These are phyloP conservation scores for Ceraclea dissimilis DNA, from an alignment of 2,888 invertebrate species.

Conservation along the genomic window DNA sequence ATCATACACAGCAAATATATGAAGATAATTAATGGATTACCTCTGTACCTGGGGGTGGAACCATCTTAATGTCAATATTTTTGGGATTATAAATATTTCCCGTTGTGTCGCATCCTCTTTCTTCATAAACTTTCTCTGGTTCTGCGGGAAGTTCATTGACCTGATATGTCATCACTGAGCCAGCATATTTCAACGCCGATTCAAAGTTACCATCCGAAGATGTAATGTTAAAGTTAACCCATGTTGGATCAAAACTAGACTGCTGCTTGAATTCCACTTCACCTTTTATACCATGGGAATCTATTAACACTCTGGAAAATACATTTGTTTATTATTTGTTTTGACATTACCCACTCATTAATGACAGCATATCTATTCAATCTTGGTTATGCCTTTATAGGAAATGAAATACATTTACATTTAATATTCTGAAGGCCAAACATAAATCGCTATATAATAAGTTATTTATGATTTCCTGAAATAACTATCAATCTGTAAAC, in stretches of 20 bases:
- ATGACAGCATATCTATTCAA: background rate
- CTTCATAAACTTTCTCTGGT: constrained; percentile 37
- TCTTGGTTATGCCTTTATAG: background rate
- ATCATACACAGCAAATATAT: too few relatives aligned
- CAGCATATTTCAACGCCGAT: constrained; percentile 64
- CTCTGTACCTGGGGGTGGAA: constrained; percentile 58
- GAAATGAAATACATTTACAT: background rate
- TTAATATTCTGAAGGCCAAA: too few relatives aligned
- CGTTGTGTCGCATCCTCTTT: constrained; percentile 56
- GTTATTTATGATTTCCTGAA: too few relatives aligned
- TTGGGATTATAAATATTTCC: constrained; percentile 74
- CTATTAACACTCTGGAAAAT: constrained; percentile 58
- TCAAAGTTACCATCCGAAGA: constrained; percentile 59
- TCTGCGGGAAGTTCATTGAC: constrained; percentile 65
- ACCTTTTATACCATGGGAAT: constrained; percentile 74
- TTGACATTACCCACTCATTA: background rate
- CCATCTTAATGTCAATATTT: constrained; percentile 43
- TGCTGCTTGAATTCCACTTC: constrained; percentile 69
- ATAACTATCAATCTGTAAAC: too few relatives aligned
- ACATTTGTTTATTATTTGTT: too few relatives aligned
- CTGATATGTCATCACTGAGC: constrained; percentile 63
- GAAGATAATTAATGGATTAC: too few relatives aligned
- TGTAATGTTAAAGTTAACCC: constrained; percentile 62
- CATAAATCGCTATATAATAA: too few relatives aligned
- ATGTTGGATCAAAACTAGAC: constrained; percentile 78